Conservation (phyloP, 2,113 vertebrate genomes). For the Platichthys flesus region DNA sequence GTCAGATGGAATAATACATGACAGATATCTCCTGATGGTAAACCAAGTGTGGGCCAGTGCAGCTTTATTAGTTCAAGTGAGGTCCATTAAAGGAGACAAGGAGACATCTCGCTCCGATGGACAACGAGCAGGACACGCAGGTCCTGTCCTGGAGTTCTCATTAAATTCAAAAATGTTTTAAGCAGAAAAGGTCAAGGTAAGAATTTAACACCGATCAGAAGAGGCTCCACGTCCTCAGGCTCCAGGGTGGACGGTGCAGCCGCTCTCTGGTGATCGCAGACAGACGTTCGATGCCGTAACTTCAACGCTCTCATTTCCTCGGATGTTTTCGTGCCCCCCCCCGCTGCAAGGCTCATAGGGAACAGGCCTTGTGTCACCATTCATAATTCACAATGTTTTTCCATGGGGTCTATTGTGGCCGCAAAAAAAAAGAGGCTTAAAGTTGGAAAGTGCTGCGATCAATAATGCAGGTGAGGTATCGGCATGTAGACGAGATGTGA, state of each 20-base stretch:
- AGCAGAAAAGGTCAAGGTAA: no score
- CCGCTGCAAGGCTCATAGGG: conserved; percentile 18
- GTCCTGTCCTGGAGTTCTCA: not conserved
- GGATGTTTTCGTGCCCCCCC: conserved; percentile 52
- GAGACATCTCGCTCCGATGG: not conserved
- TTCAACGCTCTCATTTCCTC: conserved; percentile 18
- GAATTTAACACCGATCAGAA: no score
- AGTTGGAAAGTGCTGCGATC: conserved; percentile 57
- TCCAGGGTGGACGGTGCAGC: not conserved
- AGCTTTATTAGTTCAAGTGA: conserved; percentile 31
- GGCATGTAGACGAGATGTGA: conserved; percentile 61
- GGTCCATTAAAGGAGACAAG: conserved; percentile 8
- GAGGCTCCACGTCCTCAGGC: not conserved
- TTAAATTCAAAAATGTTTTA: not conserved
- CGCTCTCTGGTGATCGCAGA: not conserved
- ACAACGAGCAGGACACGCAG: not conserved
- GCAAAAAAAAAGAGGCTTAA: conserved; percentile 30
- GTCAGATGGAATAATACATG: conserved; percentile 69
- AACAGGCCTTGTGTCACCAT: conserved; percentile 48
- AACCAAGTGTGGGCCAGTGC: conserved; percentile 9
- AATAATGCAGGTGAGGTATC: conserved; percentile 76
- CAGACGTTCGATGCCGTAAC: conserved; percentile 2
- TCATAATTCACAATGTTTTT: conserved; percentile 64
- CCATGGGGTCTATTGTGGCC: conserved; percentile 47
- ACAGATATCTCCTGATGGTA: conserved; percentile 30